phyloP scores from a whole-genome alignment of 2,113 vertebrate species.

The Martes martes region DNA sequence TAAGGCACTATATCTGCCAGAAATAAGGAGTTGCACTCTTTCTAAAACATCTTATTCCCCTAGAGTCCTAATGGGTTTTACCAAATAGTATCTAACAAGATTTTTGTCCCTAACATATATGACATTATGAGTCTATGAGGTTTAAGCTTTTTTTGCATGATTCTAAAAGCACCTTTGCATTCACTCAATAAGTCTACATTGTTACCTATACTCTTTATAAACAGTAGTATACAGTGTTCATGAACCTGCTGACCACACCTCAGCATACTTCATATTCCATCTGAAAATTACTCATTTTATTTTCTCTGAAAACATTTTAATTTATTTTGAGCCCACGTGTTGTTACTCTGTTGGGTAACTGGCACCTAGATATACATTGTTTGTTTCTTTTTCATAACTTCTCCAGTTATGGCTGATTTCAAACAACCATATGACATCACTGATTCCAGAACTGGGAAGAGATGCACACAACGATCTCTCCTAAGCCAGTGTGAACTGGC shows the following conservation, averaged over 20 bases:
- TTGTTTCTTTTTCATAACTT: background rate
- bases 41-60: background rate
- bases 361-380: background rate
- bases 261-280: background rate
- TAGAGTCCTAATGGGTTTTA: background rate
- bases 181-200: too few relatives aligned
- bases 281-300: background rate
- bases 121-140: background rate
- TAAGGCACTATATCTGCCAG: background rate
- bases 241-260: background rate
- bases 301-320: background rate
- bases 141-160: background rate
- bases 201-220: background rate
- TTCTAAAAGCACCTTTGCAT: background rate
- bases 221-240: background rate
- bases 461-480: background rate
- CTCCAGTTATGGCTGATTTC: rapidly evolving
- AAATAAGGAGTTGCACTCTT: background rate
- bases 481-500: background rate
- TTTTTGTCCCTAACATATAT: background rate
- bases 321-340: background rate
- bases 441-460: background rate
- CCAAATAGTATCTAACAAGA: background rate
- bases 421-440: background rate
- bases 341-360: background rate